Evolutionary conservation across 2,113 vertebrate genomes (phyloP).

Genomic region (Chloroceryle aenea): DNA sequence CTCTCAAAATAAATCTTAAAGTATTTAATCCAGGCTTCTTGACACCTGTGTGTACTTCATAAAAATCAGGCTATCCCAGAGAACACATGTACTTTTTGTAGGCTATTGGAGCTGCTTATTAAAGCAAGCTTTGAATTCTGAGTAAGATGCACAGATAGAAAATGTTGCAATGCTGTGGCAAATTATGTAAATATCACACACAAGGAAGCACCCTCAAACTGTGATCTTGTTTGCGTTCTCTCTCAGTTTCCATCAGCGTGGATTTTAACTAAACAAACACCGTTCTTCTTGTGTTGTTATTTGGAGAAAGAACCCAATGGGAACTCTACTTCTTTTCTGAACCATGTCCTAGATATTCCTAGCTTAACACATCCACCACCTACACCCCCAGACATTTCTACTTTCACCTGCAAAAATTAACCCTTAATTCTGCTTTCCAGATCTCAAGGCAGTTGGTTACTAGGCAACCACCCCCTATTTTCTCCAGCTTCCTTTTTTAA

Average conservation of each 20-base stretch:
- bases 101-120: background rate
- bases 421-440: conserved; percentile 26
- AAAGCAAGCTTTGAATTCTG: conserved; percentile 34
- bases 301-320: background rate
- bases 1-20: background rate
- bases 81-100: background rate
- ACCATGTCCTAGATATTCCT: background rate
- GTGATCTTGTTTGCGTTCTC: background rate
- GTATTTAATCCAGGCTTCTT: background rate
- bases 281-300: background rate
- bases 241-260: background rate
- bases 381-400: background rate
- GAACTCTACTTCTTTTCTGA: background rate
- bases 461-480: conserved; percentile 25
- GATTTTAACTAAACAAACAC: conserved; percentile 25
- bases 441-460: conserved; percentile 24
- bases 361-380: background rate
- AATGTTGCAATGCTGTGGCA: conserved; percentile 8
- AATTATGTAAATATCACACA: conserved; percentile 44
- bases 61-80: background rate
- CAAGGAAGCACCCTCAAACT: background rate
- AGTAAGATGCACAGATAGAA: conserved; percentile 47
- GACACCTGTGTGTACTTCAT: background rate
- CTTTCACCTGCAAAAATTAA: conserved; percentile 52
- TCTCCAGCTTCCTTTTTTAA: background rate